Conservation (phyloP, 2,797 vertebrate species). For the Rhinophrynus dorsalis region DNA sequence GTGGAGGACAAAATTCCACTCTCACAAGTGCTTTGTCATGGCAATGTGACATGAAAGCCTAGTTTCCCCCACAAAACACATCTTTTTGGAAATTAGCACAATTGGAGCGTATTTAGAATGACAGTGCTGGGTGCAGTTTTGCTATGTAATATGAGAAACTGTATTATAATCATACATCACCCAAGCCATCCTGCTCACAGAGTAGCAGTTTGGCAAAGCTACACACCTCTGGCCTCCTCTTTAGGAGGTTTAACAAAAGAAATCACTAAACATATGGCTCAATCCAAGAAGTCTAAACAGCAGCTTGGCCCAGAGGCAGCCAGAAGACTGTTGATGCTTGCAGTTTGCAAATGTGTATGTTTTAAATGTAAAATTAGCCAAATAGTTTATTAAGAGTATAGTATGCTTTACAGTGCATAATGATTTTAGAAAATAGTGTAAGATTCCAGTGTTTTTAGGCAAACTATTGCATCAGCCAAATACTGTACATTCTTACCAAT, state of each 20-base stretch:
- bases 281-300: constrained; percentile 50
- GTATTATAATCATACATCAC: constrained; percentile 34
- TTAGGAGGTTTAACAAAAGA: constrained; percentile 53
- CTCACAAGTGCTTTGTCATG: background rate
- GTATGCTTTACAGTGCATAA: constrained; percentile 4
- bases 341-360: constrained; percentile 41
- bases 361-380: constrained; percentile 39
- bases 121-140: constrained; percentile 7
- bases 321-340: constrained; percentile 50
- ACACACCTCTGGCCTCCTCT: constrained; percentile 32
- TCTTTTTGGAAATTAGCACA: constrained; percentile 42
- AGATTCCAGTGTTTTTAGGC: background rate
- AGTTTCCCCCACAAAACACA: constrained; percentile 8
- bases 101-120: constrained; percentile 37
- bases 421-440: constrained; percentile 8
- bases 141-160: background rate
- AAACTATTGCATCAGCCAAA: background rate
- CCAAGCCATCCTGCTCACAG: constrained; percentile 26
- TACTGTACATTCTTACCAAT: background rate
- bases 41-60: constrained; percentile 17
- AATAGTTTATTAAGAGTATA: constrained; percentile 29
- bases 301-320: constrained; percentile 35
- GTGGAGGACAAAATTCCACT: constrained; percentile 19
- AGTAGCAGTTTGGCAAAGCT: constrained; percentile 52
- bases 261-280: constrained; percentile 49